Conservation (phyloP, 1,140 invertebrate genomes). For the Hestina assimilis region DNA sequence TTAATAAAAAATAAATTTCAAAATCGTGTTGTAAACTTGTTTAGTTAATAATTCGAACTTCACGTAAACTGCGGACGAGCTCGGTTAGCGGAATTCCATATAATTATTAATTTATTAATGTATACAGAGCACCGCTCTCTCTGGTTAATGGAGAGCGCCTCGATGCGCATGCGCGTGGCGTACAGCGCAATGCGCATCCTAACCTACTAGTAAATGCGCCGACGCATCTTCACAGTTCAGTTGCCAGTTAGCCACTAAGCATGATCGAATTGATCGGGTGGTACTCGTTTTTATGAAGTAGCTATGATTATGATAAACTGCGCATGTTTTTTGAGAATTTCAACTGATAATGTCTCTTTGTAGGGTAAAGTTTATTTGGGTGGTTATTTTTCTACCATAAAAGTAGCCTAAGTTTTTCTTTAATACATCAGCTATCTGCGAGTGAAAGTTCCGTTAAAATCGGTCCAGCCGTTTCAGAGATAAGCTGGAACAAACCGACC, state of each 20-base stretch:
- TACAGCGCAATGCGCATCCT: not conserved
- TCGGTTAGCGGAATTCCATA: slow-evolving; percentile 65
- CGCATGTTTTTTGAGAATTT: no score
- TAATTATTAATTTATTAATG: slow-evolving; percentile 76
- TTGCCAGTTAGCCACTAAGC: not conserved
- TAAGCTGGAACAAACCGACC: no score
- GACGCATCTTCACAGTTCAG: not conserved
- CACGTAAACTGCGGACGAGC: slow-evolving; percentile 12
- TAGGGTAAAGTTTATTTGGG: no score
- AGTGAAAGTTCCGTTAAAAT: no score
- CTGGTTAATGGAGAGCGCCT: slow-evolving; percentile 53
- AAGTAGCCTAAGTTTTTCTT: no score
- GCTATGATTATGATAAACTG: no score
- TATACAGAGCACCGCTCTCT: slow-evolving; percentile 66
- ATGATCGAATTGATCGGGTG: no score
- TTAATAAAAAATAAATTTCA: not conserved
- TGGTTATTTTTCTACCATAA: no score
- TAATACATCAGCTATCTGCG: no score
- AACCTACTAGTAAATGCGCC: not conserved
- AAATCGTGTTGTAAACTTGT: not conserved
- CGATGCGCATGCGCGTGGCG: slow-evolving; percentile 31
- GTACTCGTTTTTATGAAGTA: no score
- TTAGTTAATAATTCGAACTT: slow-evolving; percentile 39
- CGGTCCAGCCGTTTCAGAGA: no score
- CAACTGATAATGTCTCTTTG: no score